Evolutionary conservation across 1,140 invertebrate genomes (phyloP), one percentile per base, ranked within the genome.

Genomic region (Lineus longissimus): DNA sequence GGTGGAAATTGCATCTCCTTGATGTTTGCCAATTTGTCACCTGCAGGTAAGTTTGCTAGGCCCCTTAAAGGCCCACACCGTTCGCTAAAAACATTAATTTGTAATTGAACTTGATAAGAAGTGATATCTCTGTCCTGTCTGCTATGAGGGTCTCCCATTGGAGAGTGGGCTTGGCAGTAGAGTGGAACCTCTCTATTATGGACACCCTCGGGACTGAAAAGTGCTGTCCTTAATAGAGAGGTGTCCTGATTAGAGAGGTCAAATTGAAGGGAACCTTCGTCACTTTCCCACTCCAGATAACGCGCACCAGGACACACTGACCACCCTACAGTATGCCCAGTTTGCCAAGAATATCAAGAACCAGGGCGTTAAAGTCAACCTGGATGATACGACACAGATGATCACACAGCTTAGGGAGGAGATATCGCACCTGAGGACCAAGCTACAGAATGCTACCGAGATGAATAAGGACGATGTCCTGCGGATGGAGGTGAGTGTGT

Each of bases 1-100:
- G 96, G 96, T 71, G 96, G 95, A 81, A 87, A 87, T 73, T 79
- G 80, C 70, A 80, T 73, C 74, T 98, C 95, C 15, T 83, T 96
- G 55, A 97, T 98, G 93, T 96, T 98, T 76, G 95, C 95, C 1
- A 97, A 94, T 77, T 88, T 97, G 19, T 95, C 93, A 22, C 94
- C 96, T 13, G 93, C 91, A 31, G 76, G 74, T 75, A 66, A 71
- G 69, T 33, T n/a, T 54, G n/a, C 15, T 22, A n/a, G n/a, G n/a
- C n/a, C n/a, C n/a, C n/a, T n/a, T n/a, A n/a, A n/a, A n/a, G n/a
- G n/a, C n/a, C n/a, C n/a, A n/a, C n/a, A n/a, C n/a, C n/a, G n/a
- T n/a, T n/a, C n/a, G n/a, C n/a, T n/a, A n/a, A n/a, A n/a, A n/a
- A n/a, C n/a, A n/a, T n/a, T n/a, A n/a, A n/a, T n/a, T n/a, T n/a